Evolutionary conservation across 2,888 invertebrate genomes (phyloP).

Genomic region (Plemyria rubiginata): DNA sequence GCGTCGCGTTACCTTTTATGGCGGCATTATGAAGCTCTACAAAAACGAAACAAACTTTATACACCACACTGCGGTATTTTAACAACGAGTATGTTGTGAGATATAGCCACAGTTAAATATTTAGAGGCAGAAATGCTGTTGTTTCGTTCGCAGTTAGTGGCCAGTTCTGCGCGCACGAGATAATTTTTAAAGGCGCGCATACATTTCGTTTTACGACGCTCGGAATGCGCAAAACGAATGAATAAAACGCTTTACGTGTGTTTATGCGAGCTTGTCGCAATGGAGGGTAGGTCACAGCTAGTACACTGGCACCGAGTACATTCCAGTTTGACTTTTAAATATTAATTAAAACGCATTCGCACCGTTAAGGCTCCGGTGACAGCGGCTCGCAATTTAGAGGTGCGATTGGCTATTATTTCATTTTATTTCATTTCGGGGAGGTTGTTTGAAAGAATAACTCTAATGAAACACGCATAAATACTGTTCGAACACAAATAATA

Average conservation of each 20-base stretch:
- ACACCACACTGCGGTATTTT: conserved; percentile 10
- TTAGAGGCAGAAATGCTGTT: conserved; percentile 1
- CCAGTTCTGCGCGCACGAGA: conserved; percentile 36
- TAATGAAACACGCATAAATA: no score
- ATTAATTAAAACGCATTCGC: no score
- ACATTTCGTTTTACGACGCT: conserved; percentile 39
- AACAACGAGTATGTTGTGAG: conserved; percentile 7
- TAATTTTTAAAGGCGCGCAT: conserved; percentile 39
- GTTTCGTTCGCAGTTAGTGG: conserved; percentile 28
- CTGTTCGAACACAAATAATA: no score
- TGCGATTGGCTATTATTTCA: no score
- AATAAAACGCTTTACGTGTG: conserved; percentile 41
- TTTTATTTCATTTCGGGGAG: no score
- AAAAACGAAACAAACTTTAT: conserved; percentile 15
- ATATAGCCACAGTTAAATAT: conserved; percentile 6
- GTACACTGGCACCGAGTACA: not conserved
- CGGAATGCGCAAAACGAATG: conserved; percentile 38
- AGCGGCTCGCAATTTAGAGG: no score
- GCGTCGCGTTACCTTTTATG: not conserved
- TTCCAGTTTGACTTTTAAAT: no score
- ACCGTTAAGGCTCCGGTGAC: no score
- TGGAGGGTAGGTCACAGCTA: not conserved
- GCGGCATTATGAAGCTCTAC: not conserved
- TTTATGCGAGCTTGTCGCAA: conserved; percentile 35
- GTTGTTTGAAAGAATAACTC: no score